Base-by-base conservation (phyloP, 2,888 invertebrate genomes). In the Aphodius granarius region DNA sequence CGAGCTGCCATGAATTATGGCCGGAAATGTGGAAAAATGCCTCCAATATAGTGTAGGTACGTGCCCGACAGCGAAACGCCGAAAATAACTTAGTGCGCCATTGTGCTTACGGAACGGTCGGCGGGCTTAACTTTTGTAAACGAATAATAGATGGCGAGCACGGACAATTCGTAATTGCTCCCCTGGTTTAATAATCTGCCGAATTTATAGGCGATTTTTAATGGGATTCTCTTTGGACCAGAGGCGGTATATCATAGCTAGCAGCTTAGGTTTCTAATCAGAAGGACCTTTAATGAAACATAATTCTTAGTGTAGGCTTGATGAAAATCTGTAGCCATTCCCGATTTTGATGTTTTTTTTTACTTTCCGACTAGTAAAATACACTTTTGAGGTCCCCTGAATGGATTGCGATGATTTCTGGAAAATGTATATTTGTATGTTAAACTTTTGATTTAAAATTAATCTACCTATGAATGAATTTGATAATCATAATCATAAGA, bases 161-260 rank as follows among this genome's bases (percentile, higher is more conserved):
- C 22, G 22, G 68, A 68, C 68, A 68, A 68, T 68, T 68, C 68
- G 20, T 68, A 68, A 68, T 68, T 68, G 68, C 68, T 20, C 20
- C 18, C n/a, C n/a, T 19, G 68, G 22, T 68, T 68, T 68, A 68
- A 68, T 68, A 68, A 68, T 68, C 20, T 68, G 68, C 21, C 21
- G 68, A 68, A 68, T 68, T 68, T 68, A 68, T 68, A 16, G 21
- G 68, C 20, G 21, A 68, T 20, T 68, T 68, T 68, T 68, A 22
- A 43, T 43, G n/a, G 68, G 66, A 68, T 68, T 68, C 68, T 68
- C 21, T 68, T 43, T 43, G 43, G 43, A 13, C 43, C 9, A 43
- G 43, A 13, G 13, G 3, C 43, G 43, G 43, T 43, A 43, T 43
- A 43, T 43, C 43, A 43, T 43, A 43, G 43, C 43, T 6, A 6